These are phyloP conservation scores for Pissodes strobi DNA, from an alignment of 1,140 invertebrate species.

Conservation along the genomic window DNA sequence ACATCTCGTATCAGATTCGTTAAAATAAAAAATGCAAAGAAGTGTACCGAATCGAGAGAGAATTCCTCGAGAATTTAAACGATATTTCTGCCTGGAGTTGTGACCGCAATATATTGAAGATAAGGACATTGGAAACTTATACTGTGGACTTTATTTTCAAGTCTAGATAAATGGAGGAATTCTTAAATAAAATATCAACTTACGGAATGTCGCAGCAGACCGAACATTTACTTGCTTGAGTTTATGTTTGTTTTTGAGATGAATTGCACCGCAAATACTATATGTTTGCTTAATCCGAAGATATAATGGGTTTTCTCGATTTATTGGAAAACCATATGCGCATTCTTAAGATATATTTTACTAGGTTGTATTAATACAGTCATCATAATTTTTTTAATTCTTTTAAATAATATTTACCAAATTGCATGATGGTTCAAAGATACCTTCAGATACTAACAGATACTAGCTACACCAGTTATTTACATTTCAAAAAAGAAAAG, in stretches of 20 bases:
- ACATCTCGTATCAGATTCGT: not conserved
- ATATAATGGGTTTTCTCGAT: not conserved
- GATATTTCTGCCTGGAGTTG: conserved; percentile 6
- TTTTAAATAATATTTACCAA: not conserved
- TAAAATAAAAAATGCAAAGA: not conserved
- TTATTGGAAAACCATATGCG: not conserved
- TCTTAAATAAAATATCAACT: conserved; percentile 14
- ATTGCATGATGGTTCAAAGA: no score
- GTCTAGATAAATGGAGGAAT: conserved; percentile 6
- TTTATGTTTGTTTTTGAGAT: conserved; percentile 3
- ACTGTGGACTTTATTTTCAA: conserved; percentile 10
- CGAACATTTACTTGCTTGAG: not conserved
- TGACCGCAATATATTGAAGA: conserved; percentile 10
- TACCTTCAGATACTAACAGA: no score
- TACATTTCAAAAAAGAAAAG: no score
- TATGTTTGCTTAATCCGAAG: not conserved
- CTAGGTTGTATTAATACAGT: not conserved
- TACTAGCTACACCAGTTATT: no score
- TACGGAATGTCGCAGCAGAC: not conserved
- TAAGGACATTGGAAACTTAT: conserved; percentile 5
- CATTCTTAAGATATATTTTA: not conserved
- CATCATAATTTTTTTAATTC: not conserved
- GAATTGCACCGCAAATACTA: conserved; percentile 4
- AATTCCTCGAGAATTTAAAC: conserved; percentile 7
- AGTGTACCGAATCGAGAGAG: conserved; percentile 1